Evolutionary conservation across 1,140 invertebrate genomes (phyloP), one percentile per base, ranked within the genome.

Genomic region (Cephus cinctus): DNA sequence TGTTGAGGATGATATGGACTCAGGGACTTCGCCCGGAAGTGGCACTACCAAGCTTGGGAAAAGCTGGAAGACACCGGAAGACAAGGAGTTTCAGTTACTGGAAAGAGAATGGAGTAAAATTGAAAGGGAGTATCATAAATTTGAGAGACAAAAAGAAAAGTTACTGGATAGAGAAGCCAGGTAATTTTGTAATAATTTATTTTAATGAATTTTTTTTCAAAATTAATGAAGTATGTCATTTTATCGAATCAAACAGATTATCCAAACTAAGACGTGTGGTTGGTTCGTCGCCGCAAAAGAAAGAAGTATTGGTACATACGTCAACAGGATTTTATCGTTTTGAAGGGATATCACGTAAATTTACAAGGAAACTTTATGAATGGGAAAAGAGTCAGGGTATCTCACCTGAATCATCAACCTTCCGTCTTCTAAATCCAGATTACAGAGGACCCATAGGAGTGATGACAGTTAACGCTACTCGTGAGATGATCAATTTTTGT

Each of bases 371-470:
- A 65, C 76, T 94, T 0, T 91, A 92, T 66, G 90, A 94, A 67
- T 94, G 92, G 92, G 92, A 95, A 66, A 90, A 91, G 51, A 85
- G 88, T 20, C 76, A 84, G 36, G 89, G 89, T 2, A 90, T 91
- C 39, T 84, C 83, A 1, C 89, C 86, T 0, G 89, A 90, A 69
- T 83, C 83, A 0, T 92, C 89, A 0, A 92, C 89, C 0, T 89
- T 91, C 48, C 86, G 87, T 0, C 65, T 92, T 0, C 71, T 92
- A 0, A 82, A 84, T 59, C 81, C 83, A 0, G 80, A 79, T 6
- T 79, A 81, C 57, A 67, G 67, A 38, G 71, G 73, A 39, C 34
- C 4, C 47, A 6, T 27, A n/a, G 25, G 43, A 6, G 15, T 19
- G n/a, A 48, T 19, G 5, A n/a, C 38, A 2, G 15, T 30, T 6